phyloP scores from a whole-genome alignment of 1,140 invertebrate genomes.

The Zaprionus tsacasi region DNA sequence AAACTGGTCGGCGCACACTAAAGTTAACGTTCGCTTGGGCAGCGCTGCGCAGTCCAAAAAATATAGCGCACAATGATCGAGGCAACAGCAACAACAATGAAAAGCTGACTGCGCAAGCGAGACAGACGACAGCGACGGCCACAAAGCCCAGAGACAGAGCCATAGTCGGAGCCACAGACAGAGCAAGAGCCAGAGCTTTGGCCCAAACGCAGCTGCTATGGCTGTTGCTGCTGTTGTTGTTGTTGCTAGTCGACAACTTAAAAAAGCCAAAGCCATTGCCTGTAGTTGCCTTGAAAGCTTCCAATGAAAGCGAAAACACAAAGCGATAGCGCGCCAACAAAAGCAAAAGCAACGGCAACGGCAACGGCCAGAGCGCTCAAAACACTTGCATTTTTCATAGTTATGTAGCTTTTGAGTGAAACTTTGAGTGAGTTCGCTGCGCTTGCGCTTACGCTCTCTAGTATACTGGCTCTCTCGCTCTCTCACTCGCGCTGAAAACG shows the following conservation, averaged over 20 bases:
- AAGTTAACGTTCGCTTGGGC: constrained; percentile 77
- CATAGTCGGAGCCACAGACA: constrained; percentile 16
- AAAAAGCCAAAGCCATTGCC: constrained; percentile 55
- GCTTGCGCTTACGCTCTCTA: background rate
- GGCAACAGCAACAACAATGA: constrained; percentile 27
- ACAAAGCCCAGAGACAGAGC: constrained; percentile 1
- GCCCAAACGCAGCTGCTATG: constrained; percentile 46
- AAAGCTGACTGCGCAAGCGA: constrained; percentile 63
- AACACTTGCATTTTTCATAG: constrained; percentile 77
- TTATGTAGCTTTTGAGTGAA: constrained; percentile 58
- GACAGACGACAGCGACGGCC: constrained; percentile 30
- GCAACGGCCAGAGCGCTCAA: constrained; percentile 11
- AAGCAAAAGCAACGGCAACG: constrained; percentile 10
- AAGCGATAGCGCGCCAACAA: constrained; percentile 31
- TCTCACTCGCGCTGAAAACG: background rate
- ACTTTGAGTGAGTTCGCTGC: constrained; percentile 26
- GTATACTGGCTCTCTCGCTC: background rate
- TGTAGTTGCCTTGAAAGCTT: constrained; percentile 74
- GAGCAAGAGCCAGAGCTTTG: constrained; percentile 55
- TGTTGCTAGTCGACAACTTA: constrained; percentile 47
- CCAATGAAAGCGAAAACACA: constrained; percentile 70
- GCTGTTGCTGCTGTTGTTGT: constrained; percentile 5
- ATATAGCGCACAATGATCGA: constrained; percentile 55
- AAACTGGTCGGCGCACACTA: constrained; percentile 84
- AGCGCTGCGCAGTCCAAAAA: constrained; percentile 72